Conservation (phyloP, 1,140 invertebrate genomes). For the Caenorhabditis inopinata region DNA sequence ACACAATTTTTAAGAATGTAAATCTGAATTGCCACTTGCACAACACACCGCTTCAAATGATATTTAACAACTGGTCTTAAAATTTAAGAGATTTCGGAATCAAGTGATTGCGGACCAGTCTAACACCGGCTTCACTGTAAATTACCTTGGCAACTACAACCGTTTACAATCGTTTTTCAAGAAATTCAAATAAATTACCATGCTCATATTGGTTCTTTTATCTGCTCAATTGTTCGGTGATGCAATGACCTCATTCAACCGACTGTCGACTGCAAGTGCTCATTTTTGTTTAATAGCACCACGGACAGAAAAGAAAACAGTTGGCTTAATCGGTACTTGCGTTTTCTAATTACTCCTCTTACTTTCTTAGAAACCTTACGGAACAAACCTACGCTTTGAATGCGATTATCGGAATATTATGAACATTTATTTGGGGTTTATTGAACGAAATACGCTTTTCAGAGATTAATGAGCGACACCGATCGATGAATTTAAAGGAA, state of each 20-base stretch:
- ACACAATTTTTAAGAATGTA: too few relatives aligned
- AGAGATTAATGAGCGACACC: slow-evolving; percentile 8
- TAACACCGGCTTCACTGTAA: too few relatives aligned
- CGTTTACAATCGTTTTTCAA: too few relatives aligned
- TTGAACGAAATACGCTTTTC: neutral
- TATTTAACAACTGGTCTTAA: too few relatives aligned
- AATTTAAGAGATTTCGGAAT: too few relatives aligned
- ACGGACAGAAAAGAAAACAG: neutral
- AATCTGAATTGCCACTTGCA: too few relatives aligned
- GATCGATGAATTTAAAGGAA: neutral
- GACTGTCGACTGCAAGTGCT: slow-evolving; percentile 1
- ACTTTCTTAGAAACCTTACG: neutral
- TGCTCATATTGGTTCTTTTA: neutral
- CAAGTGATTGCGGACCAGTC: too few relatives aligned
- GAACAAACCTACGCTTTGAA: neutral
- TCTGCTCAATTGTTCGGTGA: neutral
- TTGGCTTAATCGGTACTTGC: neutral
- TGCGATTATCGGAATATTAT: neutral
- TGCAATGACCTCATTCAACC: slow-evolving; percentile 11
- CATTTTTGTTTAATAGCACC: neutral
- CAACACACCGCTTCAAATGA: too few relatives aligned
- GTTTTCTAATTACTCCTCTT: neutral
- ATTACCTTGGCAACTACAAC: too few relatives aligned
- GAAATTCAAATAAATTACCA: neutral
- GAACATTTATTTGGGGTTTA: neutral